Evolutionary conservation across 2,113 vertebrate genomes (phyloP), one percentile per base, ranked within the genome.

Genomic region (Vanacampus margaritifer): DNA sequence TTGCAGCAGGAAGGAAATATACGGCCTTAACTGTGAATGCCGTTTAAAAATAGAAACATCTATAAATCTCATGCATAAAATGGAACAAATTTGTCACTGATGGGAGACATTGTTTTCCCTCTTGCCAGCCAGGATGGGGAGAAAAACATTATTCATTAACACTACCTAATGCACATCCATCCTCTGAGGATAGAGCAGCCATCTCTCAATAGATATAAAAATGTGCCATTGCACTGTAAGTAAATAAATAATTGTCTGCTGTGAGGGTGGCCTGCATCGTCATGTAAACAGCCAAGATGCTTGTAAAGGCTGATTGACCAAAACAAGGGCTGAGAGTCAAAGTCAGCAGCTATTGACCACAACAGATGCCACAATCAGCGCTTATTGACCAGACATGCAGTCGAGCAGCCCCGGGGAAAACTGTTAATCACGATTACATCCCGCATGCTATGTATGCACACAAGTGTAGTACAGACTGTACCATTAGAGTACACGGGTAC

Each of bases 281-380:
- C 68, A 32, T 71, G 75, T 79, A 56, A 61, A 73, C 60, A 69
- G 66, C 68, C 59, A 79, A 77, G 79, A 79, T 70, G 79, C 87
- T 88, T 81, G 83, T 36, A 67, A 79, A 69, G 71, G 64, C 67
- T 78, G 85, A 89, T 90, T 89, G 80, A 83, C 84, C 82, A 64
- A 74, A 78, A 70, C 69, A 80, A 82, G 79, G 56, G 76, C 85
- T 81, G 84, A 88, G 83, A 82, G 89, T 90, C 87, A 86, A 86
- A 88, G 81, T 79, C 74, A 84, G 79, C 79, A 85, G 67, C 80
- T 84, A 89, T 79, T 88, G 89, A 89, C 84, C 82, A 83, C 73
- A 84, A 84, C 77, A 75, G 79, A 86, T 75, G 79, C 73, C 71
- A 69, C 80, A 84, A 89, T 84, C 84, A 82, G 74, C 54, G 53